Evolutionary conservation across 1,140 invertebrate genomes (phyloP), one percentile per base, ranked within the genome.

Genomic region (Eurosta solidaginis): DNA sequence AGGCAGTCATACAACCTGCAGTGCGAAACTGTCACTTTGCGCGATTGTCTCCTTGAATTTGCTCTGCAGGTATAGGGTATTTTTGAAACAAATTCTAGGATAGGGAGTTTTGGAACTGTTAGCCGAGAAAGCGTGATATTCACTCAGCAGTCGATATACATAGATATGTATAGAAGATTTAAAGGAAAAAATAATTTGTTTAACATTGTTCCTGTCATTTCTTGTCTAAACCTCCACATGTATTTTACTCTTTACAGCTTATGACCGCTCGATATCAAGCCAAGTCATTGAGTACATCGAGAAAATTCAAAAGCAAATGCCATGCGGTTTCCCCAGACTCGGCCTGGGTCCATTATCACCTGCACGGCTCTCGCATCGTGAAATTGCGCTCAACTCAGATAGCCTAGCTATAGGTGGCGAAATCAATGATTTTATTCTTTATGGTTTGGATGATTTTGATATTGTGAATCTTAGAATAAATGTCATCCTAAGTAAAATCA

Each of bases 271-370:
- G 0, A 2, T 84, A 1, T 76, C 76, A 52, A 84, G 83, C 40
- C 77, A 81, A 9, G 52, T 81, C 27, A 17, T 76, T 5, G 82
- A 83, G 1, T 22, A 2, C 0, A 20, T 87, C 33, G 84, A 87
- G 78, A 50, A 25, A 0, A 0, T 81, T 0, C 84, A 80, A 49
- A 17, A 63, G 1, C 52, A 86, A 73, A 75, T 87, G 78, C 81
- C 75, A 9, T 80, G 82, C 4, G 85, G 85, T 36, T 80, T 77
- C 47, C 80, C 82, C 0, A 14, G 74, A 1, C 33, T 79, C 52
- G 84, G 84, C 20, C 76, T 87, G 20, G 85, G 85, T 17, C 78
- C 83, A 2, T 29, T 87, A 49, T 83, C 85, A 6, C 85, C 85
- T 1, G 42, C 80, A 7, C 59, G 63, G 25, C 3, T 80, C 0